Evolutionary conservation across 2,113 vertebrate genomes (phyloP), one percentile per base, ranked within the genome.

Genomic region (Sturnira hondurensis): DNA sequence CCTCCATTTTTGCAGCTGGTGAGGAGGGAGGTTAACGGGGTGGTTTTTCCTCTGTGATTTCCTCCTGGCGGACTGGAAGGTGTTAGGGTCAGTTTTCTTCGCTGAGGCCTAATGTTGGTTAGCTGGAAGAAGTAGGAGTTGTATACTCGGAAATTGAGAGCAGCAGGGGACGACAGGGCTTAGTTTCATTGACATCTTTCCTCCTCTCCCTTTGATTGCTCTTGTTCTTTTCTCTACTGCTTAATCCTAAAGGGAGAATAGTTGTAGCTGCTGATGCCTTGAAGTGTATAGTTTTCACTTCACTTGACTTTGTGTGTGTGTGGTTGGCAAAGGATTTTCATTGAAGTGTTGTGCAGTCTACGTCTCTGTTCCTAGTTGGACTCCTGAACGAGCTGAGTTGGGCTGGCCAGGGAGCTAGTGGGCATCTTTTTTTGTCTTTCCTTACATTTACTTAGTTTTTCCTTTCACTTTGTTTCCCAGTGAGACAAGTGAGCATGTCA

Each of bases 1-100:
- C 20, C 68, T 82, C 89, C 92, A 90, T 95, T 96, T 97, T 96
- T 94, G 96, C 95, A 78, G 97, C 94, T 94, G 82, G 91, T 68
- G 77, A 86, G 65, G 85, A 93, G 93, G 92, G 78, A 92, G 93
- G 86, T 70, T 47, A 58, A 47, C 45, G 9, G 80, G 41, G 83
- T 93, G 63, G 77, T 45, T 91, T 96, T 95, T 81, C 31, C 38
- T 81, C 71, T 83, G 43, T 76, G 88, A 88, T 95, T 96, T 96
- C 81, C 86, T 95, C 33, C 33, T 8, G 52, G 81, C 71, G 71
- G 65, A 47, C 16, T 92, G 95, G 73, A 97, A 91, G 93, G 93
- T 83, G 77, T 61, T 86, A 78, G 84, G 95, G 91, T 90, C 94
- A 83, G 82, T 74, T 70, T 91, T 84, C 73, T 85, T 65, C 50